Base-by-base conservation (phyloP, 1,140 invertebrate genomes). In the Tetramorium alpestre region DNA sequence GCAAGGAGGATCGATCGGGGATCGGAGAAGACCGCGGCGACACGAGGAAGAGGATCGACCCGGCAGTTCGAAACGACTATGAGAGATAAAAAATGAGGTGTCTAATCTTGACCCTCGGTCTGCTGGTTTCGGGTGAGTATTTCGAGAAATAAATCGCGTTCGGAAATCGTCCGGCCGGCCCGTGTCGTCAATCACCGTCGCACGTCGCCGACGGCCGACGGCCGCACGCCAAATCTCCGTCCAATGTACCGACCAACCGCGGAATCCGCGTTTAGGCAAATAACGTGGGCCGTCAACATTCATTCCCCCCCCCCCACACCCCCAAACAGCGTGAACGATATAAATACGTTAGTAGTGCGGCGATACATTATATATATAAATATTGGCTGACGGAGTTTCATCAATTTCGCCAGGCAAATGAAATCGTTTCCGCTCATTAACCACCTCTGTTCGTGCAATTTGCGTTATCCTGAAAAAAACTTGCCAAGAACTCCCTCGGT, bases 11-110 rank as follows among this genome's bases (percentile, higher is more conserved):
- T 44, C 49, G 33, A 72, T 77, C 69, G 84, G 60, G 70, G 47
- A 72, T 60, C 47, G 67, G 62, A 38, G 56, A 51, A 13, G 3
- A 4, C n/a, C 44, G 16, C n/a, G 22, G 54, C 10, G 22, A 33
- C 60, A 72, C 70, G 78, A 76, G 44, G 44, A 54, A 3, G 62
- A 54, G 49, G 44, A 86, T 88, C 62, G 82, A 81, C 54, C 78
- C 60, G 72, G 84, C 76, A 60, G 76, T 51, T 62, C 85, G 80
- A 44, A 82, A 49, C 87, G 90, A 91, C 87, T 91, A 91, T 91
- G 90, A 91, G 70, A 88, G 77, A 90, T 65, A 90, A 84, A 91
- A 88, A 76, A 91, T 91, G 90, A 91, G 86, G 89, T 85, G 90
- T 88, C 85, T 90, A 91, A 78, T 91, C 56, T 85, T 91, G 85